Percentiles rank a stretch among this genome's conserved stretches.
phyloP scores from a whole-genome alignment of 2,797 vertebrate species.

The Falco peregrinus region DNA sequence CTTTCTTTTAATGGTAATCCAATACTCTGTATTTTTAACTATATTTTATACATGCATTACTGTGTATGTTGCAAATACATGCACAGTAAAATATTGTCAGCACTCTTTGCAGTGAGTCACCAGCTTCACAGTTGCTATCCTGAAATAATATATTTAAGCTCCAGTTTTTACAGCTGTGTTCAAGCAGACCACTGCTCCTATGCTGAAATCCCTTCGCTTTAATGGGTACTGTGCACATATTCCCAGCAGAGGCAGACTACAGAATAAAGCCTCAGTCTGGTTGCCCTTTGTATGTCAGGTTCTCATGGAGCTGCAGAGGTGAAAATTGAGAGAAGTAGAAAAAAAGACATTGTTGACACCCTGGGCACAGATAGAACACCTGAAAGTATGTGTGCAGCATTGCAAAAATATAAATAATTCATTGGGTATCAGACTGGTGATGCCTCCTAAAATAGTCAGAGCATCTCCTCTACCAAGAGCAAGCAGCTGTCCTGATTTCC shows the following conservation, averaged over 20 bases:
- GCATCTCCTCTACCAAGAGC: neutral
- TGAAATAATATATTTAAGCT: slow-evolving; percentile 22
- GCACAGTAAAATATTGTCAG: neutral
- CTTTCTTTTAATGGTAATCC: neutral
- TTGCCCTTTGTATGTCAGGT: neutral
- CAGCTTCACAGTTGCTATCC: neutral
- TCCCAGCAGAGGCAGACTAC: neutral
- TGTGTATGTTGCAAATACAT: neutral
- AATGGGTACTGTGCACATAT: neutral
- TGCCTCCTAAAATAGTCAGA: neutral
- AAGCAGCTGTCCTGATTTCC: neutral
- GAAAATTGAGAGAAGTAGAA: neutral
- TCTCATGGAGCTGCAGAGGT: neutral
- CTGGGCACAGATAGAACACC: neutral
- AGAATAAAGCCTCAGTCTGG: neutral
- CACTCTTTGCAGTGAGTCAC: slow-evolving; percentile 10
- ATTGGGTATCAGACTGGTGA: neutral
- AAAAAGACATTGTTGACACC: neutral
- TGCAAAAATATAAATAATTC: neutral
- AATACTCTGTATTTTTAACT: neutral
- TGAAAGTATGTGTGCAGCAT: neutral
- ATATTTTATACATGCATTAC: neutral
- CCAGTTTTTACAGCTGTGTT: slow-evolving; percentile 17
- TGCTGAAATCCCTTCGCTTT: neutral
- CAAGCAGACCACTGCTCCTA: neutral